Evolutionary conservation across 2,113 vertebrate species (phyloP).

Genomic region (Nesoenas mayeri): DNA sequence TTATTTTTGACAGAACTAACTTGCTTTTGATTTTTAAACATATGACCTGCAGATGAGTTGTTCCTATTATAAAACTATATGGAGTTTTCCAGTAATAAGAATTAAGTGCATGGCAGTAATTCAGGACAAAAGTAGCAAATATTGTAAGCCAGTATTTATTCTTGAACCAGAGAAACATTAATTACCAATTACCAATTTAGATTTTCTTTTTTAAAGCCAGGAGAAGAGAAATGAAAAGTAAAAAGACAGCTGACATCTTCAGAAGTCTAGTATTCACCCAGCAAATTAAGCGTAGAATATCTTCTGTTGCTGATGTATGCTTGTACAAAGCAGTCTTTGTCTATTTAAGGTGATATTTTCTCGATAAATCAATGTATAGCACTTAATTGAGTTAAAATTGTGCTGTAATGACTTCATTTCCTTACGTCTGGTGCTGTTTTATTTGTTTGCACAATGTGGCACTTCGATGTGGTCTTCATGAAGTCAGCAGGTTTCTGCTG

Average conservation of each 20-base stretch:
- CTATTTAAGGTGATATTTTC: slow-evolving; percentile 1
- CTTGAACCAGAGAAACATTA: background rate
- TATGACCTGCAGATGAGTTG: background rate
- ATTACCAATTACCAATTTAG: background rate
- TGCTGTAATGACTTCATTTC: background rate
- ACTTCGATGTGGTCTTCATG: background rate
- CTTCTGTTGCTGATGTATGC: background rate
- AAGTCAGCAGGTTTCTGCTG: background rate
- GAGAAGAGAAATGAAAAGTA: too few species aligned
- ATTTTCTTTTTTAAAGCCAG: background rate
- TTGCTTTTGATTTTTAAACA: slow-evolving; percentile 9
- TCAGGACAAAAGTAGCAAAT: slow-evolving; percentile 17
- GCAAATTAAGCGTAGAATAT: background rate
- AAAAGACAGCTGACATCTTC: background rate
- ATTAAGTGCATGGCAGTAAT: background rate
- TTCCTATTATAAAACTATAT: background rate
- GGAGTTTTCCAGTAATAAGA: slow-evolving; percentile 3
- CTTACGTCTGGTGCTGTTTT: background rate
- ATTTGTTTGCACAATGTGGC: background rate
- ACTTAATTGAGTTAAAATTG: background rate
- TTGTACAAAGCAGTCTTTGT: background rate
- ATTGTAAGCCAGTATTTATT: slow-evolving; percentile 7
- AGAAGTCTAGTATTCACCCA: slow-evolving; percentile 22
- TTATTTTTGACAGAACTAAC: slow-evolving; percentile 16
- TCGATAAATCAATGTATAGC: background rate